phyloP scores from a whole-genome alignment of 2,113 vertebrate species.

The Tragulus kanchil region DNA sequence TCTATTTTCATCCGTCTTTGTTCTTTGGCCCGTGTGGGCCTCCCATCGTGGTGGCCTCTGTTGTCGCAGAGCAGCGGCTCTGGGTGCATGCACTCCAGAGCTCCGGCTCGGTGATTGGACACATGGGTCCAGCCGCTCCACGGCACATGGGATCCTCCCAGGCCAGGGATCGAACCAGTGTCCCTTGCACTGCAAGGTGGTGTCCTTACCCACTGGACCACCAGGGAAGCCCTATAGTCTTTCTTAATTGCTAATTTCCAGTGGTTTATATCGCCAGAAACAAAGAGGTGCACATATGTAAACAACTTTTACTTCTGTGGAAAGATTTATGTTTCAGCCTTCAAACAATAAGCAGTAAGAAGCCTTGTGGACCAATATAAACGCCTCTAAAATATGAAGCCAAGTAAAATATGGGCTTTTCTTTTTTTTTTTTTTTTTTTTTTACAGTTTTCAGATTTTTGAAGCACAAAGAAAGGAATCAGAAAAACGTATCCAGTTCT shows the following conservation, averaged over 20 bases:
- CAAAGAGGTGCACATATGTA: background rate
- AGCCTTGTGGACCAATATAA: slow-evolving; percentile 73
- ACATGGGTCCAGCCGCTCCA: no score
- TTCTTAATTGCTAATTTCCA: background rate
- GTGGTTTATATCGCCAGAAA: background rate
- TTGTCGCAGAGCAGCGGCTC: no score
- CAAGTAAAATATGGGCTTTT: slow-evolving; percentile 57
- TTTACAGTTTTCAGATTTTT: slow-evolving; percentile 67
- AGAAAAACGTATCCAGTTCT: slow-evolving; percentile 68
- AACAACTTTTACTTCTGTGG: background rate
- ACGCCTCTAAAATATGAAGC: slow-evolving; percentile 69
- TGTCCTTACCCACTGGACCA: no score
- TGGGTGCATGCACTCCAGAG: no score
- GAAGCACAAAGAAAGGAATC: slow-evolving; percentile 76
- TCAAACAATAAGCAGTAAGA: slow-evolving; percentile 69
- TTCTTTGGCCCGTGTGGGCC: no score
- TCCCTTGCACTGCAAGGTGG: no score
- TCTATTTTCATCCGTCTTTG: no score
- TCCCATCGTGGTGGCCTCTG: no score
- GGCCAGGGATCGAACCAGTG: no score
- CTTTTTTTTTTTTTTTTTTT: slow-evolving; percentile 28
- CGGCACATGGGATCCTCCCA: no score
- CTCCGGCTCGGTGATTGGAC: no score
- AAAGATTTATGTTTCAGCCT: slow-evolving; percentile 17
- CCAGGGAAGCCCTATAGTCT: background rate